phyloP scores from a whole-genome alignment of 2,797 vertebrate species.

The Macropodus opercularis region DNA sequence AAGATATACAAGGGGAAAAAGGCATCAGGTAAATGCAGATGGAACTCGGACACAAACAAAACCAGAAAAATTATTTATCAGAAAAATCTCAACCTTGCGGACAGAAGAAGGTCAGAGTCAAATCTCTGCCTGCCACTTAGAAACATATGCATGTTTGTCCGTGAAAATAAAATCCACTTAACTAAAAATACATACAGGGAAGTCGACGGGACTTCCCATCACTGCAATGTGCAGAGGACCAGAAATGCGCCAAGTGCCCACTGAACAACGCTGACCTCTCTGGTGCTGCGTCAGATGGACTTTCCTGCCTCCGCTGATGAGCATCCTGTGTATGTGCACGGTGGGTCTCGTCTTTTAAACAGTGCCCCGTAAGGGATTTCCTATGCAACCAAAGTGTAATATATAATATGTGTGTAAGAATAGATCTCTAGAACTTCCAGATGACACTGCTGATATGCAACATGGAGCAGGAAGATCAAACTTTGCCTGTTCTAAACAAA shows the following conservation, averaged over 20 bases:
- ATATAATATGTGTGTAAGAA: too few species aligned
- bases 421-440: too few species aligned
- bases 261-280: slow-evolving; percentile 47
- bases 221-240: slow-evolving; percentile 37
- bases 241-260: slow-evolving; percentile 40
- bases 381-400: too few species aligned
- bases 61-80: slow-evolving; percentile 13
- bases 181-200: slow-evolving; percentile 62
- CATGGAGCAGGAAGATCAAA: slow-evolving; percentile 33
- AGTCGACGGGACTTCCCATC: slow-evolving; percentile 56
- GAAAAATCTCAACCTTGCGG: not conserved
- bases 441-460: slow-evolving; percentile 5
- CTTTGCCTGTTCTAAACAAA: slow-evolving; percentile 65
- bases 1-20: slow-evolving; percentile 2
- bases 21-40: slow-evolving; percentile 5
- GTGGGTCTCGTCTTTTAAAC: slow-evolving; percentile 8
- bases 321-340: slow-evolving; percentile 61
- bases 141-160: slow-evolving; percentile 17
- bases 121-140: not conserved
- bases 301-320: slow-evolving; percentile 59
- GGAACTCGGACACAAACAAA: slow-evolving; percentile 6
- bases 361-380: slow-evolving; percentile 12
- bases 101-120: not conserved
- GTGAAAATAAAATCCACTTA: slow-evolving; percentile 39
- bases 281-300: slow-evolving; percentile 47